A percentile compares a stretch with the other conserved stretches of the same genome.
phyloP scores from a whole-genome alignment of 2,113 vertebrate species.

The Vireo altiloquus region DNA sequence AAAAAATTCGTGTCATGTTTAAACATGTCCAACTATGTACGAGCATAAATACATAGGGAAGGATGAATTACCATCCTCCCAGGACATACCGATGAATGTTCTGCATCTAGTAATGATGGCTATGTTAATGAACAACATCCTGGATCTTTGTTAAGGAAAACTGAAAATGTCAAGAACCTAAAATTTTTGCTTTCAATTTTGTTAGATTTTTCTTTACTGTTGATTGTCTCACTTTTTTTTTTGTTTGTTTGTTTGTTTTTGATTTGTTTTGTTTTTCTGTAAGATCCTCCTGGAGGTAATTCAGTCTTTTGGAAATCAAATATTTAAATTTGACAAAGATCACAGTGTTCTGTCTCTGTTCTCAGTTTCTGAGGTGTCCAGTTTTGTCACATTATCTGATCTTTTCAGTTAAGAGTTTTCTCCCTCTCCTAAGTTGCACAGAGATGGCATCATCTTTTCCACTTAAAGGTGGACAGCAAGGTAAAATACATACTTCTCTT shows the following conservation, averaged over 20 bases:
- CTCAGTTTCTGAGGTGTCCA: neutral
- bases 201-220: neutral
- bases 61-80: neutral
- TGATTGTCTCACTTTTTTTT: neutral
- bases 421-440: neutral
- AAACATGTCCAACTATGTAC: neutral
- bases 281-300: neutral
- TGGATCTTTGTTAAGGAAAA: neutral
- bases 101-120: neutral
- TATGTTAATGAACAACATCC: neutral
- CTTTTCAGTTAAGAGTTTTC: neutral
- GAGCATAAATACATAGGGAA: neutral
- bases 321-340: neutral
- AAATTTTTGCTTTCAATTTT: neutral
- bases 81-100: neutral
- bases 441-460: neutral
- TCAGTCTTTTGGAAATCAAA: neutral
- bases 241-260: too few species aligned
- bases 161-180: neutral
- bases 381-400: neutral
- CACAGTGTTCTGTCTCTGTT: neutral
- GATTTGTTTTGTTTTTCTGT: too few species aligned
- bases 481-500: neutral
- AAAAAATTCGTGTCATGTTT: neutral
- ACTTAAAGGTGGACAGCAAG: neutral